Base-by-base conservation (phyloP, 1,140 invertebrate genomes). In the Heliconius melpomene region DNA sequence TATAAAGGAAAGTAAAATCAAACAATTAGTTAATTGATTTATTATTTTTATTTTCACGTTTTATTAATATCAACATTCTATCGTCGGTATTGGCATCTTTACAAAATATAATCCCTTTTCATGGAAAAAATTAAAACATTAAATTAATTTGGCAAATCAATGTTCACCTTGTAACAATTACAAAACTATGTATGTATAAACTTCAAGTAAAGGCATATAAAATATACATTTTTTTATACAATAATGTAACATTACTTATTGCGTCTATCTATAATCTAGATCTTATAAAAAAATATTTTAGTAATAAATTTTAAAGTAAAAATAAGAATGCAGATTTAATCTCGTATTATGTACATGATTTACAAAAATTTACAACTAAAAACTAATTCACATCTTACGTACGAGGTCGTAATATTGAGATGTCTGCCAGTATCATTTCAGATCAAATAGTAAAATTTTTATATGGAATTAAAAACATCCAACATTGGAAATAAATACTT, bases 141-240 rank as follows among this genome's bases (percentile, higher is more conserved):
- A 93, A 89, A 91, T 91, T 94, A 92, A 91, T 94, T 94, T 94
- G 93, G 91, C 91, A 93, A 93, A 93, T 89, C 86, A 84, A 90
- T 88, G 92, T 93, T 93, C 84, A 91, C 88, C 89, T 89, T 84
- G 77, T 89, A 92, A 92, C 89, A 91, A 88, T 88, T 90, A 91
- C 87, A 90, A 89, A 87, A 88, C 60, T 84, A 81, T 83, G 84
- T 85, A 83, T 90, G 91, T 89, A 87, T 89, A 91, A 88, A 90
- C 87, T 88, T 86, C 85, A 86, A 85, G 79, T 91, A 91, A 88
- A 91, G 88, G 88, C 91, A 91, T 89, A 89, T 92, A 91, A 92
- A 92, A 92, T 93, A 93, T 93, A 94, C 91, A 94, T 89, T 92
- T 84, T 66, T 66, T 91, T 89, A 89, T 93, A 93, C 90, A 92